Evolutionary conservation across 1,140 invertebrate species (phyloP).

Genomic region (Drosophila pruinosa): DNA sequence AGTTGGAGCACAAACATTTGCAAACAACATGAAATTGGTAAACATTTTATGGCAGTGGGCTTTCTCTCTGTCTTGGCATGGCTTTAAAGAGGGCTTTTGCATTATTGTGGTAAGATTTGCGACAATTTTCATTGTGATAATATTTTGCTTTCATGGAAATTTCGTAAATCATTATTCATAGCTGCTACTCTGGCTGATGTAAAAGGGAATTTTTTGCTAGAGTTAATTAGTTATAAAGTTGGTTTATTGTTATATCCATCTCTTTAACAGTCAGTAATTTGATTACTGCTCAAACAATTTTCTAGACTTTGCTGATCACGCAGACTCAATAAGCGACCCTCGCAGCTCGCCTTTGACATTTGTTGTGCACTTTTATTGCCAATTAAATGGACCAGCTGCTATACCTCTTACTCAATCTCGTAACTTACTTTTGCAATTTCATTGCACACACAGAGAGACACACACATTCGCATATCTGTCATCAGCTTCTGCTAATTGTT

Average conservation of each 20-base stretch:
- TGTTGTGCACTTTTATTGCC: constrained; percentile 73
- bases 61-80: neutral
- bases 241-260: no score
- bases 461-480: neutral
- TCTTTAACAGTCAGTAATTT: no score
- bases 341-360: constrained; percentile 32
- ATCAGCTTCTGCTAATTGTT: constrained; percentile 20
- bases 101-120: neutral
- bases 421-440: constrained; percentile 31
- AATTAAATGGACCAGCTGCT: constrained; percentile 70
- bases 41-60: neutral
- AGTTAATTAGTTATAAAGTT: no score
- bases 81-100: neutral
- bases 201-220: no score
- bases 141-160: neutral
- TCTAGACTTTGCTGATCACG: neutral
- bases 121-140: neutral
- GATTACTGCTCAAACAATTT: neutral
- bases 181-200: no score
- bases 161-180: no score
- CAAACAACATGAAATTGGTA: neutral
- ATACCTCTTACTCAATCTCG: constrained; percentile 13
- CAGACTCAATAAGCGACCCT: neutral
- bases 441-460: constrained; percentile 39
- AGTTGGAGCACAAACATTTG: neutral